A percentile compares a stretch with the other conserved stretches of the same genome.
phyloP scores from a whole-genome alignment of 2,113 vertebrate genomes.

The Plecotus auritus region DNA sequence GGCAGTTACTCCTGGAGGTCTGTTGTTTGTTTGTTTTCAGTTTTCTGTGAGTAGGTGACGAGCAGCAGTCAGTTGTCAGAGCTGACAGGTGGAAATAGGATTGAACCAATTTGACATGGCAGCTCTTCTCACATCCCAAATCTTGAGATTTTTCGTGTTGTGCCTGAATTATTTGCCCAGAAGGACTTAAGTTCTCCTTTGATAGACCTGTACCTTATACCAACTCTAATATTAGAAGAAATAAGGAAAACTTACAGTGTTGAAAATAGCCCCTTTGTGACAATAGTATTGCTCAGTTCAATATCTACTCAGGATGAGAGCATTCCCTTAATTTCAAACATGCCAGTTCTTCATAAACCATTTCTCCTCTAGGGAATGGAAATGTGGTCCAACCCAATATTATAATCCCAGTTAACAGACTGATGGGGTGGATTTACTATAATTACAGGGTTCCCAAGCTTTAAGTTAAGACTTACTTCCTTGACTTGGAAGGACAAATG shows the following conservation, averaged over 20 bases:
- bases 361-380: not conserved
- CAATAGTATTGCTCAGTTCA: not conserved
- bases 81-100: not conserved
- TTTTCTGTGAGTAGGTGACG: not conserved
- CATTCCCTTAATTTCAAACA: not conserved
- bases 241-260: not conserved
- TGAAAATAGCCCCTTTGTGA: conserved; percentile 18
- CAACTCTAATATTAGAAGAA: not conserved
- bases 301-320: not conserved
- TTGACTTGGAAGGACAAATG: not conserved
- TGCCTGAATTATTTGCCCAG: not conserved
- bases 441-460: not conserved
- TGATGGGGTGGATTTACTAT: not conserved
- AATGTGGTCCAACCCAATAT: not conserved
- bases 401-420: not conserved
- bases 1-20: not conserved
- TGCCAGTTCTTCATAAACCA: not conserved
- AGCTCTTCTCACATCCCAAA: not conserved
- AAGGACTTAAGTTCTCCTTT: not conserved
- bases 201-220: not conserved
- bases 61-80: not conserved
- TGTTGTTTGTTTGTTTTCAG: not conserved
- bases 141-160: not conserved
- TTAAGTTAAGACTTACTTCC: not conserved
- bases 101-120: not conserved